Evolutionary conservation across 2,797 vertebrate species (phyloP).

Genomic region (Carapus acus): DNA sequence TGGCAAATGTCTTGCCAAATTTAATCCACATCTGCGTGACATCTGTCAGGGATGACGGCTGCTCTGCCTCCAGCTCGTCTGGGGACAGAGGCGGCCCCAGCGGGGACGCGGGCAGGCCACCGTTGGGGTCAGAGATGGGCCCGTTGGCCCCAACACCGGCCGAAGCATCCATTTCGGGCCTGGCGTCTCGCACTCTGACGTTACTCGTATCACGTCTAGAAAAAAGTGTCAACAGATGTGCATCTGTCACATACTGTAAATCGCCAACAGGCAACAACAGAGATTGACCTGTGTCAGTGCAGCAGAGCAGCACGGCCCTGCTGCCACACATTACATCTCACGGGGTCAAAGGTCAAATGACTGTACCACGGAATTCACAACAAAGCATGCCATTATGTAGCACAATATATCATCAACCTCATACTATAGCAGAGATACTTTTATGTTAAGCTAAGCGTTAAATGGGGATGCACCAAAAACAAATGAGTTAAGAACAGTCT

Average conservation of each 20-base stretch:
- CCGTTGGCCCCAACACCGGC: conserved; percentile 26
- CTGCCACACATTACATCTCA: not conserved
- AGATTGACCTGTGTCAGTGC: not conserved
- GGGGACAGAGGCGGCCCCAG: conserved; percentile 27
- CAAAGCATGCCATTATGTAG: not conserved
- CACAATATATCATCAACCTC: not conserved
- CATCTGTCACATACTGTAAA: not conserved
- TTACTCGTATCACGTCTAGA: conserved; percentile 55
- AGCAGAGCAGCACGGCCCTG: not conserved
- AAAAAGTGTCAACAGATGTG: conserved; percentile 20
- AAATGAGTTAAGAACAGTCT: too few species aligned
- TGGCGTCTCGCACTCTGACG: conserved; percentile 17
- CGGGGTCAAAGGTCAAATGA: conserved; percentile 14
- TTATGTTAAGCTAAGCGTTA: not conserved
- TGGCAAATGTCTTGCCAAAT: conserved; percentile 84
- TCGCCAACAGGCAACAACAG: not conserved
- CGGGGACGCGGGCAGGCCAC: conserved; percentile 6
- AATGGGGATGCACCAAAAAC: not conserved
- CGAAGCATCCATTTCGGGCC: conserved; percentile 39
- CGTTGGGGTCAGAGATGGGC: conserved; percentile 15
- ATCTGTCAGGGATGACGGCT: conserved; percentile 64
- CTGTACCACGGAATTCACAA: not conserved
- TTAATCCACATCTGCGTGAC: conserved; percentile 80
- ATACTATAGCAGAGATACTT: not conserved
- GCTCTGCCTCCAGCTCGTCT: conserved; percentile 39